phyloP scores from a whole-genome alignment of 2,113 vertebrate genomes.

The Ameiurus melas region DNA sequence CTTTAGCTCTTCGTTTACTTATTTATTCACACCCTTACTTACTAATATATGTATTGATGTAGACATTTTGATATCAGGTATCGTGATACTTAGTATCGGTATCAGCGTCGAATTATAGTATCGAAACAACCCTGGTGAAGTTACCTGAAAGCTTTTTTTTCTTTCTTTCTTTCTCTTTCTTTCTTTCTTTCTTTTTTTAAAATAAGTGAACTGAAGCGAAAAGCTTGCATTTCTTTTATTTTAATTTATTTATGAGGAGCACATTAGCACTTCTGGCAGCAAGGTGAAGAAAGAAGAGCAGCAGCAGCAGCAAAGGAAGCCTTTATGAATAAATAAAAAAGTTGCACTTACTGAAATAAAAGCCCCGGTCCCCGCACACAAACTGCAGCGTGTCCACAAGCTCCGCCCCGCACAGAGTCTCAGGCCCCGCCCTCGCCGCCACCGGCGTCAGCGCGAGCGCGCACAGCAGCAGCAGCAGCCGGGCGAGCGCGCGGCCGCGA shows the following conservation, averaged over 20 bases:
- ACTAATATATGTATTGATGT: neutral
- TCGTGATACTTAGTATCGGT: neutral
- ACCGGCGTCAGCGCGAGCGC: slow-evolving; percentile 90
- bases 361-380: slow-evolving; percentile 97
- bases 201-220: slow-evolving; percentile 49
- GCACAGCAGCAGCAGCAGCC: slow-evolving; percentile 93
- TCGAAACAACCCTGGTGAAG: neutral
- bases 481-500: slow-evolving; percentile 76
- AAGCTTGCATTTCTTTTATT: slow-evolving; percentile 39
- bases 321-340: slow-evolving; percentile 71
- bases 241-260: slow-evolving; percentile 74
- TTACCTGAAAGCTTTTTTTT: neutral
- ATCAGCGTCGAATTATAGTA: neutral
- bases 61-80: neutral
- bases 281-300: slow-evolving; percentile 53
- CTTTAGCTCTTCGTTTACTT: neutral
- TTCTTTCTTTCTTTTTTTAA: neutral
- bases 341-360: slow-evolving; percentile 99
- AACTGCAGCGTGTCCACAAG: slow-evolving; percentile 98
- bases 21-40: neutral
- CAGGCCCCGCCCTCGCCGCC: slow-evolving; percentile 78
- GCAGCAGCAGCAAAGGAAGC: slow-evolving; percentile 50
- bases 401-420: slow-evolving; percentile 98
- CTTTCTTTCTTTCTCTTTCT: neutral
- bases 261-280: slow-evolving; percentile 62